These are phyloP conservation scores for Simalia tracyae DNA, from an alignment of 2,797 vertebrate genomes.

Conservation along the genomic window DNA sequence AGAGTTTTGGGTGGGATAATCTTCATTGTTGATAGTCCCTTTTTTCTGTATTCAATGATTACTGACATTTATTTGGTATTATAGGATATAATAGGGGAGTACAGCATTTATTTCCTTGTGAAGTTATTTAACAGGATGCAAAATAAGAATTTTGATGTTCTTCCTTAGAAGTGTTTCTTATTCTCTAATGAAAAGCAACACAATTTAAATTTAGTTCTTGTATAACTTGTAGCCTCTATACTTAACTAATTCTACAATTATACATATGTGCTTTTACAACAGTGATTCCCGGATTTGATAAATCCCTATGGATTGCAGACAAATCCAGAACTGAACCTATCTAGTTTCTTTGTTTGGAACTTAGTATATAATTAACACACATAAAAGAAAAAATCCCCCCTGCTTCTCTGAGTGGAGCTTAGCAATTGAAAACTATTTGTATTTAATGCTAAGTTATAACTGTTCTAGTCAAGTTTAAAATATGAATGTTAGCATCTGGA, in stretches of 20 bases:
- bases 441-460: constrained; percentile 36
- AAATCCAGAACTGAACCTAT: background rate
- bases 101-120: background rate
- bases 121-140: constrained; percentile 11
- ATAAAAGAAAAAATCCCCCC: background rate
- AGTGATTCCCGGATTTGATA: constrained; percentile 43
- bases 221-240: background rate
- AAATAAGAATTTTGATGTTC: constrained; percentile 24
- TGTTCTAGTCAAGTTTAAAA: constrained; percentile 8
- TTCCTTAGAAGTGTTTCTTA: constrained; percentile 26
- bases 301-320: background rate
- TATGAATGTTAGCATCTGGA: constrained; percentile 8
- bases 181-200: constrained; percentile 22
- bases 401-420: background rate
- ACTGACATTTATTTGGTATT: background rate
- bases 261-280: background rate
- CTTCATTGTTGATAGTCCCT: background rate
- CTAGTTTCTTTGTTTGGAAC: background rate
- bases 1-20: background rate
- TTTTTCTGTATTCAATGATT: too few species aligned
- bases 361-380: background rate
- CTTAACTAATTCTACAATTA: constrained; percentile 22
- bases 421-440: background rate
- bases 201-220: background rate
- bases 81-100: constrained; percentile 16